A percentile compares a stretch with the other conserved stretches of the same genome.
These are phyloP conservation scores for Salpingus planirostris DNA, from an alignment of 2,888 invertebrate species.

Conservation along the genomic window DNA sequence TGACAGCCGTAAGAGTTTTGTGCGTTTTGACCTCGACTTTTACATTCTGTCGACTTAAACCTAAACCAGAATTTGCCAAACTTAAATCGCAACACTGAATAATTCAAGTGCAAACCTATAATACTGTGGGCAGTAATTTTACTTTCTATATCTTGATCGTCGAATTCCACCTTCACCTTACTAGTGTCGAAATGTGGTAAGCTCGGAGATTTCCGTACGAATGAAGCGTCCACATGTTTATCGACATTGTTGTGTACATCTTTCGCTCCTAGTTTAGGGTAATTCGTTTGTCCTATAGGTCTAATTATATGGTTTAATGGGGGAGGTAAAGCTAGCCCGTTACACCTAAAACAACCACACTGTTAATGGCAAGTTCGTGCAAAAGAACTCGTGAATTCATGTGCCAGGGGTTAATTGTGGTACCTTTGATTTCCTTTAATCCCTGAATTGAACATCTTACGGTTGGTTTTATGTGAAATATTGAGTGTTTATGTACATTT, in stretches of 20 bases:
- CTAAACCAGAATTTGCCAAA: conserved; percentile 19
- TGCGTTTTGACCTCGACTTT: no score
- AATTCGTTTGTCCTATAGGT: conserved; percentile 22
- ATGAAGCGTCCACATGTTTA: conserved; percentile 15
- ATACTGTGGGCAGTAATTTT: conserved; percentile 40
- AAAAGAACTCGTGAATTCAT: no score
- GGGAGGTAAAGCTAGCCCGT: conserved; percentile 25
- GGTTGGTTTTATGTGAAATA: no score
- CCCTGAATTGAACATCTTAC: conserved; percentile 35
- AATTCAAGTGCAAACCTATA: conserved; percentile 33
- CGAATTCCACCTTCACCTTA: conserved; percentile 25
- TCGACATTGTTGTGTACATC: conserved; percentile 21
- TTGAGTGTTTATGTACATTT: conserved; percentile 15
- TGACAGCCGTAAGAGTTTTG: conserved; percentile 21
- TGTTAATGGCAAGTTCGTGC: no score
- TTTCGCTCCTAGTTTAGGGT: conserved; percentile 18
- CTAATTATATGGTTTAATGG: no score
- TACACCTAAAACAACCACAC: conserved; percentile 28
- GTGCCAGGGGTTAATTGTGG: no score
- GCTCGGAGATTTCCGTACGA: conserved; percentile 10
- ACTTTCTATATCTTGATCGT: conserved; percentile 26
- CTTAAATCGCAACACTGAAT: conserved; percentile 1
- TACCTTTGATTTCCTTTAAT: conserved; percentile 31
- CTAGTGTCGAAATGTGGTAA: conserved; percentile 10
- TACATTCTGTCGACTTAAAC: conserved; percentile 27